Conservation (phyloP, 2,888 invertebrate species). For the Elegia similella region DNA sequence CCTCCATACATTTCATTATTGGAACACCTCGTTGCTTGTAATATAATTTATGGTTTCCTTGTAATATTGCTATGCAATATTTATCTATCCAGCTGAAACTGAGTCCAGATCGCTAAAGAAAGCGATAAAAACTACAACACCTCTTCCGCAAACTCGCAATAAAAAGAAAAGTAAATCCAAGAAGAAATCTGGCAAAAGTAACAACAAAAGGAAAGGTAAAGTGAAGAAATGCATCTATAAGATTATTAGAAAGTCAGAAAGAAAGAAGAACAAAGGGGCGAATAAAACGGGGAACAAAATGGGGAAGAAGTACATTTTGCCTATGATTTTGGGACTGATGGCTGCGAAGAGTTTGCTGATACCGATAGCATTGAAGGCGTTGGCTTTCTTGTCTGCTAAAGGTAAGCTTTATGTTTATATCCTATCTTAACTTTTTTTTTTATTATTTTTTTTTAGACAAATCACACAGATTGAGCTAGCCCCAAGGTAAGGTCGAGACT, state of each 20-base stretch:
- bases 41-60: background rate
- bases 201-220: slow-evolving; percentile 48
- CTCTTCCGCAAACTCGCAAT: slow-evolving; percentile 21
- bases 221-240: slow-evolving; percentile 63
- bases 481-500: too few species aligned
- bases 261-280: slow-evolving; percentile 37
- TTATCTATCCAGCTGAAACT: slow-evolving; percentile 23
- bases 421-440: too few species aligned
- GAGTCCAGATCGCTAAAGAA: slow-evolving; percentile 20
- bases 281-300: slow-evolving; percentile 51
- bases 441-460: too few species aligned
- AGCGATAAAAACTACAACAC: slow-evolving; percentile 25
- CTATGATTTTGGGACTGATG: slow-evolving; percentile 83
- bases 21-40: too few species aligned
- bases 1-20: too few species aligned
- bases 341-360: slow-evolving; percentile 85
- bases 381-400: slow-evolving; percentile 85
- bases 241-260: slow-evolving; percentile 45
- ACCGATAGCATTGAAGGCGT: slow-evolving; percentile 85
- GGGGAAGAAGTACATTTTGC: slow-evolving; percentile 78
- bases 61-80: slow-evolving; percentile 21
- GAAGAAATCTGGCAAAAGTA: slow-evolving; percentile 28
- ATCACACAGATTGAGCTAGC: too few species aligned
- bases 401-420: too few species aligned
- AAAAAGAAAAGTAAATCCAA: slow-evolving; percentile 31